Base-by-base conservation (phyloP, 2,113 vertebrate species). In the Campylomormyrus numenius region DNA sequence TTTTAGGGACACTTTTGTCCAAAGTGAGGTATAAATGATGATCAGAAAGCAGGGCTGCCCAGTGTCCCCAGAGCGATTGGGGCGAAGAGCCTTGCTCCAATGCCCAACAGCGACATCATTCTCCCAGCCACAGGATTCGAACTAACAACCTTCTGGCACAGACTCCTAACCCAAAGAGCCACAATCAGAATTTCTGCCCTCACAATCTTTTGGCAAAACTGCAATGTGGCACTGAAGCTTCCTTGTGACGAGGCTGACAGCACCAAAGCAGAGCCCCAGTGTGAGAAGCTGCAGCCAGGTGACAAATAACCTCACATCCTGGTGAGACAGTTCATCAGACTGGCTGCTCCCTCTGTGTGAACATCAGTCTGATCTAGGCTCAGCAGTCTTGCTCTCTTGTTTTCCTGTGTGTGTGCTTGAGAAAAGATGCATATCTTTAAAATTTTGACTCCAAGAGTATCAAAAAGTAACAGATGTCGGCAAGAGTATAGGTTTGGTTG, bases 131-230 rank as follows among this genome's bases (percentile, higher is more conserved):
- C 10, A 70, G 62, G n/a, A 70, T 70, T 10, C 11, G 27, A 70
- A 70, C 62, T 70, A 27, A 11, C 10, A 3, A 70, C 62, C n/a
- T 70, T 70, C n/a, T 66, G 62, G n/a, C n/a, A 27, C 62, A 31
- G 62, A 66, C 10, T 27, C 58, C 58, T 27, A 66, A 66, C 58
- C 3, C 62, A 66, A 66, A 66, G 62, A 66, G n/a, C 62, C n/a
- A 66, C 24, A 27, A 66, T 27, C 62, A 27, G 35, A 70, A 45
- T 46, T 15, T 56, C 87, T 77, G 39, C 50, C 19, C 62, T 39
- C 80, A 58, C 39, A 58, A 88, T 88, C 42, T 56, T 89, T 88
- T 77, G 39, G 89, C 74, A 88, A 90, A 91, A 85, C 89, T 87
- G 39, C 88, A 89, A 35, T 21, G 3, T 53, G n/a, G 53, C 45